Evolutionary conservation across 37 sponge, comb jelly and placozoan species (phyloP).

Genomic region (Oscarella lobularis): DNA sequence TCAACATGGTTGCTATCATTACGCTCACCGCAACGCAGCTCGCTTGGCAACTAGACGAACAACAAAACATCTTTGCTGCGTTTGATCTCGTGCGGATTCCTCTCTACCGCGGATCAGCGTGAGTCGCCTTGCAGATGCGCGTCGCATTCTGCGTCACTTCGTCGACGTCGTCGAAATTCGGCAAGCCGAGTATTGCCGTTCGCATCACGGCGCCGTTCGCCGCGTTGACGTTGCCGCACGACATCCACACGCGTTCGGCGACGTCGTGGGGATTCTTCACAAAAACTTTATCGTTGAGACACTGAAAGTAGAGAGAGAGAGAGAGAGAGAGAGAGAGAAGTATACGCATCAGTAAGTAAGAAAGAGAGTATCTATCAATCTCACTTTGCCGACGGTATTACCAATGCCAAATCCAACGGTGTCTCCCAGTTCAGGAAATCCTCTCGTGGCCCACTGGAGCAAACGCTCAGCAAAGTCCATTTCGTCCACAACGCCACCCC

Average conservation of each 20-base stretch:
- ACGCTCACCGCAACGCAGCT: not conserved
- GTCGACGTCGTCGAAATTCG: not conserved
- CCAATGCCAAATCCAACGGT: not conserved
- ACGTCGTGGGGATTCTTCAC: constrained; percentile 7
- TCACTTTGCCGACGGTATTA: not conserved
- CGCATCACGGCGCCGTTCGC: constrained; percentile 10
- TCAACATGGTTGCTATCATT: not conserved
- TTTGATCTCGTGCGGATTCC: no score
- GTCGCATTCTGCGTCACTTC: not conserved
- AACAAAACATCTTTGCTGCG: no score
- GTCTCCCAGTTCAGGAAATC: constrained; percentile 10
- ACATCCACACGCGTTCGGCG: not conserved
- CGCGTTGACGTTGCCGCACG: not conserved
- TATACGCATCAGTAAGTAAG: no score
- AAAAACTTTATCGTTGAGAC: not conserved
- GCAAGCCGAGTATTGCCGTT: constrained; percentile 3
- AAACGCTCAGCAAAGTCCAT: constrained; percentile 3
- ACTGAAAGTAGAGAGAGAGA: no score
- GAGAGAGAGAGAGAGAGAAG: no score
- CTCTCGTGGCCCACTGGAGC: not conserved
- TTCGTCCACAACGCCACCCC: constrained; percentile 7
- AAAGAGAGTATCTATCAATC: no score
- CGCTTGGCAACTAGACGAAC: not conserved
- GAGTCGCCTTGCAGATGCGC: constrained; percentile 8
- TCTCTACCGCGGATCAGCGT: constrained; percentile 3